Evolutionary conservation across 2,888 invertebrate genomes (phyloP).

Genomic region (Spialia ferax): DNA sequence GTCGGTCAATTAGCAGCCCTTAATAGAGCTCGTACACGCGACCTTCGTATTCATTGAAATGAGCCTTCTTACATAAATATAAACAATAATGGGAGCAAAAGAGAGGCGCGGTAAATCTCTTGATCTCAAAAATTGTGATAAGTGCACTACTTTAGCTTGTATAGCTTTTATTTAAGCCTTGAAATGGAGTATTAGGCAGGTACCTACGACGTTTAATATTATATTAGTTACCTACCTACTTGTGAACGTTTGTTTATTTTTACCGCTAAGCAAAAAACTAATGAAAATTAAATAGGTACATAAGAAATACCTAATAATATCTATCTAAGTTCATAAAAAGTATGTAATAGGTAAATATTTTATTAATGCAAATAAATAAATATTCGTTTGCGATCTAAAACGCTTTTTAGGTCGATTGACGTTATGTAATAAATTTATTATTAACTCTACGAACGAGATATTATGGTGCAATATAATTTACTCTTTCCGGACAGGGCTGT

Average conservation of each 20-base stretch:
- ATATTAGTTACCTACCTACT: too few species aligned
- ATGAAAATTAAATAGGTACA: too few species aligned
- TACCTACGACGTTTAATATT: too few species aligned
- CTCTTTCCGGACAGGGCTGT: constrained; percentile 5
- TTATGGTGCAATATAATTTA: neutral
- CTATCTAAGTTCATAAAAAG: too few species aligned
- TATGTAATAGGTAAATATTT: too few species aligned
- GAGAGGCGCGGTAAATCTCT: constrained; percentile 13
- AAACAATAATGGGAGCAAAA: constrained; percentile 41
- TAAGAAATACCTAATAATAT: too few species aligned
- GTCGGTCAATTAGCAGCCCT: constrained; percentile 76
- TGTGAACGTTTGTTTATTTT: too few species aligned
- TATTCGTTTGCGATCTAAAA: neutral
- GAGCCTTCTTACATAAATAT: constrained; percentile 46
- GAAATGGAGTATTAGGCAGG: too few species aligned
- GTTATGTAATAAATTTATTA: constrained; percentile 10
- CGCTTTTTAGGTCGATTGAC: neutral
- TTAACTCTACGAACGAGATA: neutral
- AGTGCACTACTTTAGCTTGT: neutral
- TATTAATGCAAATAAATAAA: neutral
- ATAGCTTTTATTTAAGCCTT: neutral
- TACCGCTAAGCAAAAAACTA: too few species aligned
- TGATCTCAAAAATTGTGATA: neutral
- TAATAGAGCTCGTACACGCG: constrained; percentile 75
- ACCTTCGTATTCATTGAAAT: constrained; percentile 66